phyloP scores from a whole-genome alignment of 2,888 invertebrate genomes.

The Athalia cordata region DNA sequence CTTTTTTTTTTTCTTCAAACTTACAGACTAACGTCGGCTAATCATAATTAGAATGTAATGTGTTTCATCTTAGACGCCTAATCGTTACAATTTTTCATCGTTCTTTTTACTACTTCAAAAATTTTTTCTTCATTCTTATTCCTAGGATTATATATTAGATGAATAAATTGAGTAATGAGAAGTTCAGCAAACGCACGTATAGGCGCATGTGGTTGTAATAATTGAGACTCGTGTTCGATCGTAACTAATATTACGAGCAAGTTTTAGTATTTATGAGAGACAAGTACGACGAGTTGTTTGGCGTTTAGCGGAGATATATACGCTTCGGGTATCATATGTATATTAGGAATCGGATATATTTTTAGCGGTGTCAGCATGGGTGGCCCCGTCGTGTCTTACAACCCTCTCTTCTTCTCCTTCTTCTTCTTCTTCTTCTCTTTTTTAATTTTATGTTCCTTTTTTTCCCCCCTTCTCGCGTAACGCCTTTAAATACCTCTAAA shows the following conservation, averaged over 20 bases:
- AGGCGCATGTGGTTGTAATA: too few species aligned
- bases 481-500: constrained; percentile 48
- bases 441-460: too few species aligned
- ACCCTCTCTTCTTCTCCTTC: constrained; percentile 27
- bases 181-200: too few species aligned
- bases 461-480: neutral
- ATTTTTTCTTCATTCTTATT: too few species aligned
- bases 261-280: constrained; percentile 15
- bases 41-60: too few species aligned
- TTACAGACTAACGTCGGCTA: too few species aligned
- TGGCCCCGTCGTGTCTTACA: constrained; percentile 35
- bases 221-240: neutral
- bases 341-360: constrained; percentile 42
- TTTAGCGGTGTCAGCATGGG: constrained; percentile 34
- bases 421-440: neutral
- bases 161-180: too few species aligned
- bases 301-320: constrained; percentile 22
- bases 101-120: too few species aligned
- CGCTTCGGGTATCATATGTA: constrained; percentile 1
- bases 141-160: too few species aligned
- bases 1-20: too few species aligned
- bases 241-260: neutral
- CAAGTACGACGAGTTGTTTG: constrained; percentile 26
- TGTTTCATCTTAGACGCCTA: too few species aligned
- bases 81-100: too few species aligned